Percentiles rank a stretch among this genome's conserved stretches.
These are phyloP conservation scores for Nymphalis c-album DNA, from an alignment of 2,888 invertebrate genomes.

Conservation along the genomic window DNA sequence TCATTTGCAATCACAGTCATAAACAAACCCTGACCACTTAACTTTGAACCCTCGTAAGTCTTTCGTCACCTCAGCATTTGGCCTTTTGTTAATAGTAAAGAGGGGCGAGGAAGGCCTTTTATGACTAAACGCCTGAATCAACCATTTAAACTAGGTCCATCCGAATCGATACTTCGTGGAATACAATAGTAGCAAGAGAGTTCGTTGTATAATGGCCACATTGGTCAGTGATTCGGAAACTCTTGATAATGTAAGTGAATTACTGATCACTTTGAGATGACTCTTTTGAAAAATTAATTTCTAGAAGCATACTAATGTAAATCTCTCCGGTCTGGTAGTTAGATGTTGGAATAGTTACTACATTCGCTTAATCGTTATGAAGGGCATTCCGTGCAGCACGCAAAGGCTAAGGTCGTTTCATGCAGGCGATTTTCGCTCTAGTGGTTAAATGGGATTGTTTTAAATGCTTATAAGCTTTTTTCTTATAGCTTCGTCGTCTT, in stretches of 20 bases:
- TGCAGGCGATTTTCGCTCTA: conserved; percentile 36
- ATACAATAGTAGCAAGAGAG: conserved; percentile 35
- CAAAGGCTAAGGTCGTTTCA: conserved; percentile 21
- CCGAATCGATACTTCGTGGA: conserved; percentile 3
- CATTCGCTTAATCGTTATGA: conserved; percentile 32
- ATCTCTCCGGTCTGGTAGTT: conserved; percentile 16
- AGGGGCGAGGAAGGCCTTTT: conserved; percentile 44
- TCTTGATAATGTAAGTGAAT: conserved; percentile 67
- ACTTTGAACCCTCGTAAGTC: conserved; percentile 42
- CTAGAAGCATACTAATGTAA: conserved; percentile 21
- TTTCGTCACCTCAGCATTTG: conserved; percentile 12
- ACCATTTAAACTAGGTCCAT: conserved; percentile 46
- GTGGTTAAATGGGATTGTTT: conserved; percentile 34
- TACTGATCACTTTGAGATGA: conserved; percentile 53
- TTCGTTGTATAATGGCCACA: conserved; percentile 49
- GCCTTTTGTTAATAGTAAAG: conserved; percentile 32
- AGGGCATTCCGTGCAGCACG: conserved; percentile 31
- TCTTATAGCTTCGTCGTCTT: conserved; percentile 38
- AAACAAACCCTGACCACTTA: conserved; percentile 44
- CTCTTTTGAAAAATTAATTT: conserved; percentile 44
- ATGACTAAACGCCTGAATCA: conserved; percentile 46
- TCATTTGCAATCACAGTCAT: conserved; percentile 53
- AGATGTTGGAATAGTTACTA: conserved; percentile 22
- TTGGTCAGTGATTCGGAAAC: conserved; percentile 67
- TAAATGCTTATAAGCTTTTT: conserved; percentile 37